These are phyloP conservation scores for Cynaeus angustus DNA, from an alignment of 2,888 invertebrate genomes.

Conservation along the genomic window DNA sequence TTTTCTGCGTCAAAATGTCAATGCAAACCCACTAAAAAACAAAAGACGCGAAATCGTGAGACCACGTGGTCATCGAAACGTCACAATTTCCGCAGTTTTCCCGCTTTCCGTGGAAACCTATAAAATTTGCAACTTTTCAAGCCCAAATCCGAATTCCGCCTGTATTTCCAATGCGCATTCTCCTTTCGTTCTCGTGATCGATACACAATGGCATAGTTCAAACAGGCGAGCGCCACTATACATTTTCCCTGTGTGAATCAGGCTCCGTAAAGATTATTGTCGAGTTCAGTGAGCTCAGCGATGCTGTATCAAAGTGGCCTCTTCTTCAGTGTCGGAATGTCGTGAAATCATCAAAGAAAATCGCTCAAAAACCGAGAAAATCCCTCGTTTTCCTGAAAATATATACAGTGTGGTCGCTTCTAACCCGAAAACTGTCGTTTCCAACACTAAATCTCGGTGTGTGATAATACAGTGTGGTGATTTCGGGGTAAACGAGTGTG, in stretches of 20 bases:
- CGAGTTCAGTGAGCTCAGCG: slow-evolving; percentile 44
- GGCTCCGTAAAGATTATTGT: slow-evolving; percentile 44
- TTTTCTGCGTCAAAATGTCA: no score
- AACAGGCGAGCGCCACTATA: slow-evolving; percentile 12
- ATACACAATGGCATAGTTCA: slow-evolving; percentile 38
- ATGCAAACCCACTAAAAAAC: no score
- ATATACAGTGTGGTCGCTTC: no score
- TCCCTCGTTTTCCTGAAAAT: neutral
- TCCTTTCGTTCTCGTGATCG: slow-evolving; percentile 26
- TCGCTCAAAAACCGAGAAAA: slow-evolving; percentile 4
- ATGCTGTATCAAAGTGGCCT: slow-evolving; percentile 41
- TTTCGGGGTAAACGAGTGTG: neutral
- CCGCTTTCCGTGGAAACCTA: no score
- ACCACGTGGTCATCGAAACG: no score
- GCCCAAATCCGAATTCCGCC: neutral
- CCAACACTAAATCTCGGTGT: neutral
- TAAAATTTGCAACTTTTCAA: no score
- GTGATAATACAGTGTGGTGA: neutral
- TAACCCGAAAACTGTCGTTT: neutral
- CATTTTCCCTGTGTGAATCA: slow-evolving; percentile 30
- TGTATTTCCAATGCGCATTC: slow-evolving; percentile 23
- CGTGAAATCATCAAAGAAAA: slow-evolving; percentile 29
- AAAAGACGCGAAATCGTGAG: no score
- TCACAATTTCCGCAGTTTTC: no score
- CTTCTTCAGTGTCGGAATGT: slow-evolving; percentile 38